These are phyloP conservation scores for Rachycentron canadum DNA, from an alignment of 2,797 vertebrate genomes.

Conservation along the genomic window DNA sequence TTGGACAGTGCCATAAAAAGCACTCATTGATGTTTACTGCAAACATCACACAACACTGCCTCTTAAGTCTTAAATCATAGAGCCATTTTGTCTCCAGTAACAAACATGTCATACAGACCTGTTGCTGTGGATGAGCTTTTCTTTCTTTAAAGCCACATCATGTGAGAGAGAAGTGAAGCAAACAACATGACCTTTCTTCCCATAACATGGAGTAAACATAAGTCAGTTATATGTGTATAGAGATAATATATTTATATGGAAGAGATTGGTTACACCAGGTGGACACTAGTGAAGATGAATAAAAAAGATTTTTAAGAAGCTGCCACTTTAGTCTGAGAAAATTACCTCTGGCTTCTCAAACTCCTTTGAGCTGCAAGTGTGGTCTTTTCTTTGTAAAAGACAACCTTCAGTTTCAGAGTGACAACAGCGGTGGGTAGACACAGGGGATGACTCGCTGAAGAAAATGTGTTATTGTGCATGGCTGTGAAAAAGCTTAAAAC, in stretches of 20 bases:
- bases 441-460: neutral
- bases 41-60: conserved; percentile 20
- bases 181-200: conserved; percentile 45
- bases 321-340: neutral
- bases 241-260: neutral
- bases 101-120: conserved; percentile 9
- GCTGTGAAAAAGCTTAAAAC: neutral
- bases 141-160: conserved; percentile 11
- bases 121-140: neutral
- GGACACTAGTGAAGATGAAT: neutral
- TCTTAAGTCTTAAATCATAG: neutral
- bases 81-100: conserved; percentile 19
- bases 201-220: conserved; percentile 19
- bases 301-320: neutral
- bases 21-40: conserved; percentile 24
- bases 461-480: neutral
- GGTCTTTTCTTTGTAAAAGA: neutral
- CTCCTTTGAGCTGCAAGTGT: neutral
- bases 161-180: conserved; percentile 28
- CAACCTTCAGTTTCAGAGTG: neutral
- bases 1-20: conserved; percentile 46
- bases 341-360: neutral
- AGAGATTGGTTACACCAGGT: neutral
- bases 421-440: neutral
- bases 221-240: neutral